Evolutionary conservation across 2,888 invertebrate genomes (phyloP).

Genomic region (Gibbula magus): DNA sequence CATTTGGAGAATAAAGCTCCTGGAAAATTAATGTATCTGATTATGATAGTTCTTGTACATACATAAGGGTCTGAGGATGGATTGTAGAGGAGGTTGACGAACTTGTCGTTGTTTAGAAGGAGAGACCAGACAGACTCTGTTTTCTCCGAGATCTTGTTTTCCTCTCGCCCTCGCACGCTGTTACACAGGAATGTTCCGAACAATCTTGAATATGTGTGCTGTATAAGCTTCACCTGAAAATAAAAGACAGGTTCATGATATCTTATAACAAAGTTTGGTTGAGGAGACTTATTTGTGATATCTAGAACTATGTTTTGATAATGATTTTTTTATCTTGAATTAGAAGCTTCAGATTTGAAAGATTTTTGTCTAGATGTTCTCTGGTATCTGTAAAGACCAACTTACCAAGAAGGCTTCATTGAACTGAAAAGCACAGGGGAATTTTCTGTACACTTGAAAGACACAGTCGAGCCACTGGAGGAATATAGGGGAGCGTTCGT

Average conservation of each 20-base stretch:
- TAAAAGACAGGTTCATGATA: neutral
- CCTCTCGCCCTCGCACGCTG: slow-evolving; percentile 67
- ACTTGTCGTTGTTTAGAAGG: slow-evolving; percentile 82
- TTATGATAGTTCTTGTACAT: too few species aligned
- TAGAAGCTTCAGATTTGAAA: too few species aligned
- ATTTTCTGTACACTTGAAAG: slow-evolving; percentile 91
- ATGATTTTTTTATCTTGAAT: too few species aligned
- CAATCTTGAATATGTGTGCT: slow-evolving; percentile 95
- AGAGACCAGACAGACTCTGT: slow-evolving; percentile 92
- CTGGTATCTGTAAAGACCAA: slow-evolving; percentile 36
- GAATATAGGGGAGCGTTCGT: slow-evolving; percentile 97
- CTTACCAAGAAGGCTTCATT: slow-evolving; percentile 92
- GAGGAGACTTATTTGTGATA: too few species aligned
- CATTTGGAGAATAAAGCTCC: too few species aligned
- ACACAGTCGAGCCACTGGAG: slow-evolving; percentile 98
- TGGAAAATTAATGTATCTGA: too few species aligned
- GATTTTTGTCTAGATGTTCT: too few species aligned
- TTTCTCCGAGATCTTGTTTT: slow-evolving; percentile 56
- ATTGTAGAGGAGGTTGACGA: slow-evolving; percentile 89
- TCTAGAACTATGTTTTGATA: too few species aligned
- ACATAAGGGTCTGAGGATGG: slow-evolving; percentile 78
- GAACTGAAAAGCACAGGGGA: slow-evolving; percentile 96
- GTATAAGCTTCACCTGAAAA: slow-evolving; percentile 91
- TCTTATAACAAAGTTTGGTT: too few species aligned
- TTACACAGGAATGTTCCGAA: slow-evolving; percentile 98